These are phyloP conservation scores for Papilio polyxenes DNA, from an alignment of 1,140 invertebrate genomes.

Conservation along the genomic window DNA sequence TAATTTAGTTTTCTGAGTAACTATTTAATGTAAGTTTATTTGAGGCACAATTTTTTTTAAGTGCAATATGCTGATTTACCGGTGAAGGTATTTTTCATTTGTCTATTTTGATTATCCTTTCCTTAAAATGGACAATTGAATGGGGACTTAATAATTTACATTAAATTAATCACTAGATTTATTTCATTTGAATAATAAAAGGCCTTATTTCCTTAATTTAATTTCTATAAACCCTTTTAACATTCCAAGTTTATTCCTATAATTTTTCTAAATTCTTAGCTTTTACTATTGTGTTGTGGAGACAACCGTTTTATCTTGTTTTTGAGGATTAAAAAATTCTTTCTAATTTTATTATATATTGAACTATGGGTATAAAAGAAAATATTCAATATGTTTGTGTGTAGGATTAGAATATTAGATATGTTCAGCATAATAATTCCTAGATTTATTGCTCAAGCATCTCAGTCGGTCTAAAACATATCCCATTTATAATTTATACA, in stretches of 20 bases:
- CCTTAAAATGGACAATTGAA: constrained; percentile 63
- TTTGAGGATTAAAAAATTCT: constrained; percentile 2
- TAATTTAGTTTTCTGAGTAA: background rate
- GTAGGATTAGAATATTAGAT: constrained; percentile 21
- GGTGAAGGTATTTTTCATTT: constrained; percentile 49
- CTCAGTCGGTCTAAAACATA: constrained; percentile 36
- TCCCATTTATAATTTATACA: constrained; percentile 7
- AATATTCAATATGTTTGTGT: background rate
- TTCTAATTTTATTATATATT: background rate
- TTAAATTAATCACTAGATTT: constrained; percentile 17
- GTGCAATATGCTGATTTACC: constrained; percentile 6
- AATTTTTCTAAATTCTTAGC: background rate
- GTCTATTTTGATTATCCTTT: constrained; percentile 58
- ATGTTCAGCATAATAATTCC: constrained; percentile 34
- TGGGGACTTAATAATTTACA: constrained; percentile 43
- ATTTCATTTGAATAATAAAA: background rate
- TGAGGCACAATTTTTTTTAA: constrained; percentile 6
- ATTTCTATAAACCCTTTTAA: background rate
- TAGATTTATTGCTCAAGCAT: constrained; percentile 38
- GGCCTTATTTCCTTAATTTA: background rate
- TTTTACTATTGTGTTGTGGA: background rate
- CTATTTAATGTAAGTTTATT: background rate
- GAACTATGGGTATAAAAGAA: background rate
- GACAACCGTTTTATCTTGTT: background rate
- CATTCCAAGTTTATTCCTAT: background rate